Percentiles rank a stretch among this genome's conserved stretches.
Conservation (phyloP, 2,113 vertebrate genomes). For the Pelobates fuscus region DNA sequence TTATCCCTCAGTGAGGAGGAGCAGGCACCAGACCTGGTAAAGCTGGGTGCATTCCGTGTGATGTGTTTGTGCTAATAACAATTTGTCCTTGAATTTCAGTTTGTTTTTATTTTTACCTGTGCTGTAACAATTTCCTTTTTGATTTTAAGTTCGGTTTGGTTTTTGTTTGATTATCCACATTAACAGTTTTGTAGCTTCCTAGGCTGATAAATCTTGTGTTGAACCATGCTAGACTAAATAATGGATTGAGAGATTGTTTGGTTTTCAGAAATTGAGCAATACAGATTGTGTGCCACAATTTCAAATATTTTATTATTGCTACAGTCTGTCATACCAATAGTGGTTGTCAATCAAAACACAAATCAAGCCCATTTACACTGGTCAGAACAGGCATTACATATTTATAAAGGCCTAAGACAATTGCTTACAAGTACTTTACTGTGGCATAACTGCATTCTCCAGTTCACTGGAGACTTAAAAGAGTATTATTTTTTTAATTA, state of each 20-base stretch:
- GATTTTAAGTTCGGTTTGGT: not conserved
- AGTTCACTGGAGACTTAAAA: no score
- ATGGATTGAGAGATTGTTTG: constrained; percentile 36
- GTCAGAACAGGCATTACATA: no score
- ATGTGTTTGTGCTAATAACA: constrained; percentile 44
- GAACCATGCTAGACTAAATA: constrained; percentile 1
- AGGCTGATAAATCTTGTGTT: constrained; percentile 9
- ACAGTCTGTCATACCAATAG: no score
- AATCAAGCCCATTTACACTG: no score
- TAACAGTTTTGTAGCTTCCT: constrained; percentile 5
- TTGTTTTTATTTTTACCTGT: constrained; percentile 18
- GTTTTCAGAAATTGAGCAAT: no score
- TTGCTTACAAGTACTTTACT: no score
- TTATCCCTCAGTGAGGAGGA: constrained; percentile 54
- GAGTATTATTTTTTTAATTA: no score
- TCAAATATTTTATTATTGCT: no score
- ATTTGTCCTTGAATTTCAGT: constrained; percentile 7
- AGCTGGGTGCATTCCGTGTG: constrained; percentile 42
- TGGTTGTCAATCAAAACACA: no score
- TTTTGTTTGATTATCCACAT: not conserved
- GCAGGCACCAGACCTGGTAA: constrained; percentile 56
- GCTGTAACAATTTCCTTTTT: not conserved
- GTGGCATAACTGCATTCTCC: no score
- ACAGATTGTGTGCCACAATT: no score
- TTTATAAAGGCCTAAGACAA: no score